A percentile compares a stretch with the other conserved stretches of the same genome.
Conservation (phyloP, 2,797 vertebrate genomes). For the Fistularia commersonii region DNA sequence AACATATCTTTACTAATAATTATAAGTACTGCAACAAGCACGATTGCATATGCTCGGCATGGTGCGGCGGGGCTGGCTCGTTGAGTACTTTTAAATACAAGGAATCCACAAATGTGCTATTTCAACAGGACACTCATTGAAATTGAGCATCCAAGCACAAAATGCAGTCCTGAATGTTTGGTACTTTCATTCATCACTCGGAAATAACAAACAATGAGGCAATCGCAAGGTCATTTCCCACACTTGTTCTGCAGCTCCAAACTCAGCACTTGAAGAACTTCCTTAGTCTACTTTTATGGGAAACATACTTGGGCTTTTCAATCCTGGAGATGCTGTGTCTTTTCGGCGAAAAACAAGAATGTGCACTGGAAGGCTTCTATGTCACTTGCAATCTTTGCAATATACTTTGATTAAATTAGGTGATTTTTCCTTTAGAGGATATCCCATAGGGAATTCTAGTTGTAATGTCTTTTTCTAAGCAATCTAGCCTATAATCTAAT, state of each 20-base stretch:
- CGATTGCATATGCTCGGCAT: too few species aligned
- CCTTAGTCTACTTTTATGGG: conserved; percentile 20
- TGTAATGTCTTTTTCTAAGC: too few species aligned
- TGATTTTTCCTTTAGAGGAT: too few species aligned
- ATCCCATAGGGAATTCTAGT: too few species aligned
- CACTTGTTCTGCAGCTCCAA: background rate
- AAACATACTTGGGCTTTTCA: conserved; percentile 19
- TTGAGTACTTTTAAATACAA: conserved; percentile 18
- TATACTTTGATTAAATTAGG: too few species aligned
- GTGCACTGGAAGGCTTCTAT: too few species aligned
- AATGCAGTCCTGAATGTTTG: conserved; percentile 33
- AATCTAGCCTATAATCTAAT: too few species aligned
- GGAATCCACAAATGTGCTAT: conserved; percentile 16
- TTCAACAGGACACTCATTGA: conserved; percentile 8
- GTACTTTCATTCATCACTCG: conserved; percentile 40
- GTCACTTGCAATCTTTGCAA: too few species aligned
- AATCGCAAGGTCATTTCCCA: conserved; percentile 36
- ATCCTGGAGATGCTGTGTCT: too few species aligned
- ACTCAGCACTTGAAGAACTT: conserved; percentile 29
- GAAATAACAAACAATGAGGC: conserved; percentile 45
- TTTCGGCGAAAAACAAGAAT: too few species aligned
- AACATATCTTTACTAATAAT: background rate
- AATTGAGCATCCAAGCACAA: conserved; percentile 28
- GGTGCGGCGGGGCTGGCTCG: conserved; percentile 5
- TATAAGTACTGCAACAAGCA: background rate